phyloP scores from a whole-genome alignment of 2,888 invertebrate genomes.

The Brachyptera risi region DNA sequence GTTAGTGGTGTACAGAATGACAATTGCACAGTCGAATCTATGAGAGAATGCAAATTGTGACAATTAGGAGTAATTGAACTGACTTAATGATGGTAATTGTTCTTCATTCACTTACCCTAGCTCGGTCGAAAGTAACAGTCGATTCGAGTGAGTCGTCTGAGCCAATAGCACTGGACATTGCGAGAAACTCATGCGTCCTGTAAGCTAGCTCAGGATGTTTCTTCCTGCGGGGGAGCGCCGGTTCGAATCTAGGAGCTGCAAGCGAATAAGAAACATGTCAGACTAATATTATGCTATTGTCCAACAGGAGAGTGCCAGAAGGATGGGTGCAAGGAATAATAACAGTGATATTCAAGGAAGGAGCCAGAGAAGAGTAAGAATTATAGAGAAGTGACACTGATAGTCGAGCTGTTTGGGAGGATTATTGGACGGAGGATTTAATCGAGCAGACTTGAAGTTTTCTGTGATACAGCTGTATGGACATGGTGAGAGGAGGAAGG shows the following conservation, averaged over 20 bases:
- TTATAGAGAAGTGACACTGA: background rate
- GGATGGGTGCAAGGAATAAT: background rate
- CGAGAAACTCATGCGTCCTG: slow-evolving; percentile 77
- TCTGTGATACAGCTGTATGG: no score
- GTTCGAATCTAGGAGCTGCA: slow-evolving; percentile 50
- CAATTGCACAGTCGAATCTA: no score
- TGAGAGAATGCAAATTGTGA: no score
- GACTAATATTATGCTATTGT: background rate
- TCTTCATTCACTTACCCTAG: slow-evolving; percentile 63
- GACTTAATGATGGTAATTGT: no score
- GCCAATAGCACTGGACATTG: slow-evolving; percentile 55
- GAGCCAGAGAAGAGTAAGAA: background rate
- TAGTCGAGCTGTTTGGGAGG: no score
- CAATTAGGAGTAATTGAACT: no score
- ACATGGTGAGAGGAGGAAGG: no score
- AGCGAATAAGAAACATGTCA: background rate
- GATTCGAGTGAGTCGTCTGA: slow-evolving; percentile 57
- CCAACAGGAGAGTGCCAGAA: background rate
- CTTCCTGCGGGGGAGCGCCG: slow-evolving; percentile 80
- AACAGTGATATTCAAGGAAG: background rate
- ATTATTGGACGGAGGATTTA: no score
- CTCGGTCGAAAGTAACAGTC: slow-evolving; percentile 58
- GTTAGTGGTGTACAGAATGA: no score
- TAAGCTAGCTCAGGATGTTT: slow-evolving; percentile 86
- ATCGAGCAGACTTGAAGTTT: no score